Percentiles rank a stretch among this genome's conserved stretches.
These are phyloP conservation scores for Drosophila ezoana DNA, from an alignment of 2,888 invertebrate genomes.

Conservation along the genomic window DNA sequence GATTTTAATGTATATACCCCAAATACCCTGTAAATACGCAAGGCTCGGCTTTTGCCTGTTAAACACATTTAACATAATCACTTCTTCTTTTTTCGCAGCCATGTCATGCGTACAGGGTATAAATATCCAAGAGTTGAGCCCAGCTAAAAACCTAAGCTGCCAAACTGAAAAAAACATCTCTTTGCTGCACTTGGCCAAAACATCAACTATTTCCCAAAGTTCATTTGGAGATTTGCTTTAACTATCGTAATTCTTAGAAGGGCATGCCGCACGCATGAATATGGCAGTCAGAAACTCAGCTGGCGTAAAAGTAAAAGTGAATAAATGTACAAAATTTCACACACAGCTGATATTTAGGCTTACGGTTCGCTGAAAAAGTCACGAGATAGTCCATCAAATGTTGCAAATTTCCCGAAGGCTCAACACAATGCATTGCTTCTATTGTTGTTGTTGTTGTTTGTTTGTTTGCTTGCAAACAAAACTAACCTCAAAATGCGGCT, in stretches of 20 bases:
- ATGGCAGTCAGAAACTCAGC: background rate
- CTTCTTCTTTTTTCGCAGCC: background rate
- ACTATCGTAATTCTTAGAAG: too few relatives aligned
- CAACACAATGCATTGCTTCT: slow-evolving; percentile 29
- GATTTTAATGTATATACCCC: slow-evolving; percentile 5
- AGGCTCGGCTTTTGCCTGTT: background rate
- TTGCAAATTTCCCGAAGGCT: slow-evolving; percentile 6
- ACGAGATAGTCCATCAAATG: slow-evolving; percentile 1
- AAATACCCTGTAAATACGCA: background rate
- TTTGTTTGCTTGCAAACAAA: slow-evolving; percentile 30
- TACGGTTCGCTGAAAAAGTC: background rate
- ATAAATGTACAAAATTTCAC: too few relatives aligned
- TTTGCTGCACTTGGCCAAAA: background rate
- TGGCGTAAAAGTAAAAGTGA: background rate
- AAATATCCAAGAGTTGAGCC: slow-evolving; percentile 5
- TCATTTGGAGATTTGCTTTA: too few relatives aligned
- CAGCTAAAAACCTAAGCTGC: slow-evolving; percentile 11
- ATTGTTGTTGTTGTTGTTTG: slow-evolving; percentile 22
- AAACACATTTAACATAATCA: slow-evolving; percentile 1
- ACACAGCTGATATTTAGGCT: slow-evolving; percentile 4
- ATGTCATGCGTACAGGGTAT: slow-evolving; percentile 11
- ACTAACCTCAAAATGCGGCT: slow-evolving; percentile 47
- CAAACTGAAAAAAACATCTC: slow-evolving; percentile 6
- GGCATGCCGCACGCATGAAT: background rate
- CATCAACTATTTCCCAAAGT: too few relatives aligned